phyloP scores from a whole-genome alignment of 2,888 invertebrate genomes.

The Pheosia tremula region DNA sequence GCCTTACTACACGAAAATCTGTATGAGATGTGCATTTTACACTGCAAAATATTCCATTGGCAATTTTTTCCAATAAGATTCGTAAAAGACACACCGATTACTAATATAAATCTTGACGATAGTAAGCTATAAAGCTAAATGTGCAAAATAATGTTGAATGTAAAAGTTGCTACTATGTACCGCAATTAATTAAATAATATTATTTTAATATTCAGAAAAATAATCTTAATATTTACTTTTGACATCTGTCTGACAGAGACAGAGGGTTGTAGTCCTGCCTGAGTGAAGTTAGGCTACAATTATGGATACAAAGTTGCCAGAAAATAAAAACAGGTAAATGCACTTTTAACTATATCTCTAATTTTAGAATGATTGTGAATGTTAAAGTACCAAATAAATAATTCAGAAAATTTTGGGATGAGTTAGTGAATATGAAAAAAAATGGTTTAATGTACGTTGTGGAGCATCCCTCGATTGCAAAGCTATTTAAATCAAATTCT shows the following conservation, averaged over 20 bases:
- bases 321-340: slow-evolving; percentile 1
- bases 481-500: too few species aligned
- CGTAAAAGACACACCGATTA: slow-evolving; percentile 51
- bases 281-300: slow-evolving; percentile 50
- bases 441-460: too few species aligned
- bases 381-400: too few species aligned
- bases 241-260: slow-evolving; percentile 52
- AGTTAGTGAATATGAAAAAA: too few species aligned
- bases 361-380: too few species aligned
- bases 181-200: slow-evolving; percentile 27
- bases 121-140: slow-evolving; percentile 49
- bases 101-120: slow-evolving; percentile 41
- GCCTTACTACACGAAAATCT: slow-evolving; percentile 51
- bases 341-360: too few species aligned
- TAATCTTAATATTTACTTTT: slow-evolving; percentile 74
- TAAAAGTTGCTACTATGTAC: slow-evolving; percentile 47
- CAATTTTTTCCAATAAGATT: slow-evolving; percentile 55
- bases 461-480: too few species aligned
- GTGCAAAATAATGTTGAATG: slow-evolving; percentile 57
- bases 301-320: slow-evolving; percentile 27
- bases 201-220: slow-evolving; percentile 35
- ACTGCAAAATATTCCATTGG: slow-evolving; percentile 61
- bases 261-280: slow-evolving; percentile 50
- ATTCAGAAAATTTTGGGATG: too few species aligned
- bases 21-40: slow-evolving; percentile 66